phyloP scores from a whole-genome alignment of 2,113 vertebrate species.

The Gorsachius goisagi region DNA sequence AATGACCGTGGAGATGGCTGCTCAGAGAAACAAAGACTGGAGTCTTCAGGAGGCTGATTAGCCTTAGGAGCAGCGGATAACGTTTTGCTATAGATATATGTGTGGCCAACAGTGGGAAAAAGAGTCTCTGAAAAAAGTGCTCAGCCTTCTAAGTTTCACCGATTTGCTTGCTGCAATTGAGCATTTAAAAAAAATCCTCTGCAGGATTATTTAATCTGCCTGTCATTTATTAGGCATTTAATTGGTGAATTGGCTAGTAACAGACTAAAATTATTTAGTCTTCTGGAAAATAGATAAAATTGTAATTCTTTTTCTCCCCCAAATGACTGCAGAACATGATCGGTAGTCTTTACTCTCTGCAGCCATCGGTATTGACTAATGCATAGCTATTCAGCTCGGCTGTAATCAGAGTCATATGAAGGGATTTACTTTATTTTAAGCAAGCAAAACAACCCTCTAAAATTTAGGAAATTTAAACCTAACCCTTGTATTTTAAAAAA shows the following conservation, averaged over 20 bases:
- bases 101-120: background rate
- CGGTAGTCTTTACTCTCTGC: background rate
- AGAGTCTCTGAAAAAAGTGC: background rate
- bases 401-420: background rate
- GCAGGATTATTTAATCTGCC: background rate
- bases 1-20: background rate
- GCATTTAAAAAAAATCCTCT: background rate
- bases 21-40: background rate
- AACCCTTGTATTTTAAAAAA: background rate
- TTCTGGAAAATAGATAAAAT: slow-evolving; percentile 9
- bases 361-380: background rate
- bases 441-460: background rate
- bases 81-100: background rate
- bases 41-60: background rate
- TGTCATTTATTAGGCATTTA: background rate
- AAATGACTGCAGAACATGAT: background rate
- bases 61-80: background rate
- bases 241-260: background rate
- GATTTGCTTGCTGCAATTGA: background rate
- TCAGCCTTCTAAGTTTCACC: background rate
- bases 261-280: background rate
- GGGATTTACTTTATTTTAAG: background rate
- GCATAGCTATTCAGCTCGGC: background rate
- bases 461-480: background rate
- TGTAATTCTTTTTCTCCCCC: background rate